Evolutionary conservation across 2,113 vertebrate species (phyloP), one percentile per base, ranked within the genome.

Genomic region (Menura novaehollandiae): DNA sequence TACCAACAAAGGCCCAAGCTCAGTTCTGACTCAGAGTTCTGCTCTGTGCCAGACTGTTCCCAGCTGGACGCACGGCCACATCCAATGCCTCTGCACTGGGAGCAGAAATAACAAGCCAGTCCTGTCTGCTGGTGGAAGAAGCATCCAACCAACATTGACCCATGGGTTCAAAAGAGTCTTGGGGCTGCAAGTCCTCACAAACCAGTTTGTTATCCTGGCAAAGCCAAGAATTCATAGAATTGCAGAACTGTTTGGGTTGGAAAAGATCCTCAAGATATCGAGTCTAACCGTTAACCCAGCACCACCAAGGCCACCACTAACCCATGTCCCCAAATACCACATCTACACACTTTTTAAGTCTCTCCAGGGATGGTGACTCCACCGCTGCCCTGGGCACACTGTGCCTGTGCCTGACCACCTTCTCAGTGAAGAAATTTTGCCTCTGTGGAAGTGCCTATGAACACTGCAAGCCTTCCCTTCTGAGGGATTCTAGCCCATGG

Each of bases 51-150:
- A 56, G 60, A 12, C 46, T n/a, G 15, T 6, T 68, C 52, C 39
- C 39, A 51, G 46, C 27, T 9, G 56, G n/a, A 46, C 20, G 16
- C 22, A 3, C 0, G 4, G 72, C 23, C 60, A n/a, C 0, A 0
- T 53, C 43, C 89, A 46, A 11, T 0, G 0, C 16, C n/a, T 13
- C 2, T 39, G 39, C 32, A 62, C 14, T 6, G 16, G 28, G 51
- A 84, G 16, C 2, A 24, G 39, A 51, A 68, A 10, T 10, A 79
- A 47, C n/a, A 66, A 89, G 32, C 33, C 49, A 87, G 23, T 8
- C 32, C 55, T 49, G 49, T 6, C 62, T 11, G 16, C 53, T 64
- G 43, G 12, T 24, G 17, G 64, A 58, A 58, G 44, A 56, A 69
- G 39, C 19, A 66, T 28, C 37, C 30, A 37, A 43, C 32, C 24